Evolutionary conservation across 2,113 vertebrate species (phyloP), one percentile per base, ranked within the genome.

Genomic region (Phyllostomus discolor): DNA sequence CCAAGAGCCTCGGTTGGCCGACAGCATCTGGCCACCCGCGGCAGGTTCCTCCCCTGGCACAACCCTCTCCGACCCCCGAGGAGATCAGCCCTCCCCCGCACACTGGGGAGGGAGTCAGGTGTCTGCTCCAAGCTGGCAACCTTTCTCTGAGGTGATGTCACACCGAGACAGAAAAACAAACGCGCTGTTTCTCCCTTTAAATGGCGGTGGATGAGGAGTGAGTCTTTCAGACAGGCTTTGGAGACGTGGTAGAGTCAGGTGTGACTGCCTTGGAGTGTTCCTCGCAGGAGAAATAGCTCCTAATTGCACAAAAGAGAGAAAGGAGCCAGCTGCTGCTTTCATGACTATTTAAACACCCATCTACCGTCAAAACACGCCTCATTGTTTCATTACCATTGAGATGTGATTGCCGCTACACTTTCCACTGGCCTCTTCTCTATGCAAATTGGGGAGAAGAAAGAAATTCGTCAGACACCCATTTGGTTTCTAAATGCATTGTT

Each of bases 361-460:
- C 38, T 2, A 67, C 92, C 33, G 24, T 96, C 85, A 52, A 90
- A 92, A 69, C 2, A 67, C 1, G 1, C 48, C 43, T 84, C 81
- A 50, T 83, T 95, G 92, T 94, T 89, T 97, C 92, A 78, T 94
- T 82, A 92, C 85, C 87, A 85, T 79, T 88, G 92, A 96, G 92
- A 88, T 94, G 28, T 86, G 95, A 96, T 96, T 95, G 95, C 84
- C 20, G 26, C 22, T 52, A 28, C 28, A 9, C 64, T 93, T 95
- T 78, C 79, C 62, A 12, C 43, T 10, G 31, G 52, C 46, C 75
- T 93, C 66, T 50, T 15, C 59, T 88, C 67, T 28, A 43, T 33
- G 73, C 54, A 96, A 86, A 97, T 57, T 62, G n/a, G 73, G 19
- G 52, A 90, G 64, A 85, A 95, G 50, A 96, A 95, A 96, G 86